phyloP scores from a whole-genome alignment of 1,140 invertebrate genomes.

The Pinna nobilis region DNA sequence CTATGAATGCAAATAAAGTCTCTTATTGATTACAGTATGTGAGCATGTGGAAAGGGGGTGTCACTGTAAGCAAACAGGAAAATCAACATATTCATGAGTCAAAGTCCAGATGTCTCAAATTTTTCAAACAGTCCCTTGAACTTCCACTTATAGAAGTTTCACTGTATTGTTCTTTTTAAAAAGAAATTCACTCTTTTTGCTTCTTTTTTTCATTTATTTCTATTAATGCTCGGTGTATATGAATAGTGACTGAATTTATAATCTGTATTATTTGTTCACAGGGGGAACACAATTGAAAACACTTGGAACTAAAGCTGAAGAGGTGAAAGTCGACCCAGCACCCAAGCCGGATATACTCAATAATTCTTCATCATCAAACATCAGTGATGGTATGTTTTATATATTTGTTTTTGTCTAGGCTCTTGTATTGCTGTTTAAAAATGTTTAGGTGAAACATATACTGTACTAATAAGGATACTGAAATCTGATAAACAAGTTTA shows the following conservation, averaged over 20 bases:
- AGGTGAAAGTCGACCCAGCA: constrained; percentile 60
- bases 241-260: neutral
- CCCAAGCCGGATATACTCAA: constrained; percentile 49
- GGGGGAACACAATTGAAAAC: constrained; percentile 73
- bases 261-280: constrained; percentile 39
- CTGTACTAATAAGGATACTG: no score
- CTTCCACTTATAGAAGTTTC: neutral
- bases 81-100: no score
- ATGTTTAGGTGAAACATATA: neutral
- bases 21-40: no score
- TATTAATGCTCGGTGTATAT: no score
- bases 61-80: no score
- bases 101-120: no score
- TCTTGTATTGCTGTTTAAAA: neutral
- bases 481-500: no score
- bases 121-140: neutral
- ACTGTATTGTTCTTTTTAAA: neutral
- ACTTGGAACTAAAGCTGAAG: constrained; percentile 65
- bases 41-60: no score
- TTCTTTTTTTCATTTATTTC: neutral
- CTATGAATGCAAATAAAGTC: no score
- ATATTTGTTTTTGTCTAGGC: neutral
- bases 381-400: constrained; percentile 42
- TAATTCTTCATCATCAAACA: constrained; percentile 25
- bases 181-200: neutral